Evolutionary conservation across 2,797 vertebrate genomes (phyloP), one percentile per base, ranked within the genome.

Genomic region (Chelonia mydas): DNA sequence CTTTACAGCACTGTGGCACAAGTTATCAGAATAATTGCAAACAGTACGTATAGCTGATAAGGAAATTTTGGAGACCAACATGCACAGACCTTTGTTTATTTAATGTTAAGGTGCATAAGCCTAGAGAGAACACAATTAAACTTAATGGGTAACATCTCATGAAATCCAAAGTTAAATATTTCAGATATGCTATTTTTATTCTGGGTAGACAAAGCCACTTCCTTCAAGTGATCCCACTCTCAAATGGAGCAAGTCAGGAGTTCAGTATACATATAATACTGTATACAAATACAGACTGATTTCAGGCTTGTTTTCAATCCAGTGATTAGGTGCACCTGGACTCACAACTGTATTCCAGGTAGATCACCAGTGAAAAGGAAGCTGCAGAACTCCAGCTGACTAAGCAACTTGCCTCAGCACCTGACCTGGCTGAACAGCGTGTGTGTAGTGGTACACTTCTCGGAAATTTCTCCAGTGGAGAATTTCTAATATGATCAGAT

Each of bases 1-100:
- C 37, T 27, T 76, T 7, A 12, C 23, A 25, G 61, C 33, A 68
- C 61, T n/a, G 33, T 37, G 33, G 61, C 33, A 68, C 33, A 68
- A 92, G 68, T 84, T 89, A 96, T n/a, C 80, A 96, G 94, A 96
- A 95, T 83, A 91, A 59, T 65, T 61, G 23, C 51, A 92, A 84
- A 80, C 53, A 84, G 72, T 88, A 3, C 79, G 91, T 92, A 91
- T 90, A 90, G 85, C 0, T 86, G 21, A 3, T 25, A 45, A 47
- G 72, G 25, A 45, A 53, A 51, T 78, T 74, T 91, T 28, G 17
- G 87, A 86, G 23, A 54, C 23, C 6, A 3, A 92, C 7, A 68
- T 87, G 31, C 37, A 50, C 65, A 65, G 15, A 91, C 85, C 81
- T 92, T 68, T 88, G 21, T 86, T 11, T 85, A 50, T 80, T 50